These are phyloP conservation scores for Periplaneta americana DNA, from an alignment of 1,140 invertebrate genomes.

Conservation along the genomic window DNA sequence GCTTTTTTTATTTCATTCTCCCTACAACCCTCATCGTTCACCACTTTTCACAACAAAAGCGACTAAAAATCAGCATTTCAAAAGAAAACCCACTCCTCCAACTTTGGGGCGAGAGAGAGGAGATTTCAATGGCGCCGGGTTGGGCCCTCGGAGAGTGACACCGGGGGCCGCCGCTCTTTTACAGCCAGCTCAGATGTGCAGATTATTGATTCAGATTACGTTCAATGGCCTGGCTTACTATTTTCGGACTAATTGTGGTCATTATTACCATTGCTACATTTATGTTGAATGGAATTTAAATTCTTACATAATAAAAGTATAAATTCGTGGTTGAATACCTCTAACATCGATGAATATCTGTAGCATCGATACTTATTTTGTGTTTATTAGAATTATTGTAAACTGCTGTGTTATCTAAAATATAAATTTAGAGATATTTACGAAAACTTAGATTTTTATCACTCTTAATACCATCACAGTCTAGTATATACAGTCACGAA, in stretches of 20 bases:
- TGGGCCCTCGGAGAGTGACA: background rate
- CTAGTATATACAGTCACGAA: no score
- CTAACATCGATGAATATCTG: no score
- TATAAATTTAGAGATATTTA: no score
- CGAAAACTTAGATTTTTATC: no score
- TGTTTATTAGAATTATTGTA: no score
- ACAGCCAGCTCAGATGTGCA: background rate
- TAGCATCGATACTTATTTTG: no score
- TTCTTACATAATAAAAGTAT: no score
- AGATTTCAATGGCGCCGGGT: background rate
- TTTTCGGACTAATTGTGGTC: background rate
- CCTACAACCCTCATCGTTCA: background rate
- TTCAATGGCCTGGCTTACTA: background rate
- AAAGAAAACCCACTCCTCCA: background rate
- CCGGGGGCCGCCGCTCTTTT: background rate
- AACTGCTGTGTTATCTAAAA: no score
- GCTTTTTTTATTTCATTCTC: background rate
- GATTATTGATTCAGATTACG: background rate
- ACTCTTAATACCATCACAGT: no score
- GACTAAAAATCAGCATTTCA: background rate
- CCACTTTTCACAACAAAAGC: background rate
- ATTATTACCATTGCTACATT: no score
- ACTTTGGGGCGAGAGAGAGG: background rate
- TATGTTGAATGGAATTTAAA: no score
- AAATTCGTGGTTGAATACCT: no score